A percentile compares a stretch with the other conserved stretches of the same genome.
Conservation (phyloP, 1,140 invertebrate species). For the Venturia canescens region DNA sequence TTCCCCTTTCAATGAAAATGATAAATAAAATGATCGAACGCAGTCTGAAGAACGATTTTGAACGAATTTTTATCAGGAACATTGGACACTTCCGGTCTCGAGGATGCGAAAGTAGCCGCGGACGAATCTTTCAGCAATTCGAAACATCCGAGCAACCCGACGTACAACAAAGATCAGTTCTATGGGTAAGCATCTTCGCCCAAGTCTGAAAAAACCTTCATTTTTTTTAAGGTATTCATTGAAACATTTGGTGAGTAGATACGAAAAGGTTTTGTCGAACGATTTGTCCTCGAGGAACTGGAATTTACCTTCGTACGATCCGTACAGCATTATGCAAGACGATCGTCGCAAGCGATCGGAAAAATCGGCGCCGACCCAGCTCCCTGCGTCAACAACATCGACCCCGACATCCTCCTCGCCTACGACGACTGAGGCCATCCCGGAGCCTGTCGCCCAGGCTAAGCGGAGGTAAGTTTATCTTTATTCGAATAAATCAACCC, state of each 20-base stretch:
- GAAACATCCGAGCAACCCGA: conserved; percentile 51
- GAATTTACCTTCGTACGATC: conserved; percentile 59
- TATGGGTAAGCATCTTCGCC: no score
- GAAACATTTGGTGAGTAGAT: conserved; percentile 52
- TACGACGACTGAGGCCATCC: conserved; percentile 36
- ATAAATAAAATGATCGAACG: not conserved
- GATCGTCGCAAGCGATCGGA: conserved; percentile 68
- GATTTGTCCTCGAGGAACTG: conserved; percentile 62
- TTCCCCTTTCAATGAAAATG: not conserved
- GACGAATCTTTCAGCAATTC: conserved; percentile 53
- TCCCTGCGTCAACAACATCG: conserved; percentile 47
- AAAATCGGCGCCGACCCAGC: conserved; percentile 40
- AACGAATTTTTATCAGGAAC: conserved; percentile 54
- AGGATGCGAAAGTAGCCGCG: conserved; percentile 59
- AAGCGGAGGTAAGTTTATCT: conserved; percentile 64
- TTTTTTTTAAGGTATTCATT: no score
- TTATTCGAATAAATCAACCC: not conserved
- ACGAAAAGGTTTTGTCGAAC: conserved; percentile 64
- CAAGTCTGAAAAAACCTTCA: not conserved
- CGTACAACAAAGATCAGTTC: conserved; percentile 57
- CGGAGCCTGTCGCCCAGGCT: conserved; percentile 52
- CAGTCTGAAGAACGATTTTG: conserved; percentile 18
- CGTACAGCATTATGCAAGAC: conserved; percentile 48
- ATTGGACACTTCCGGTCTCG: conserved; percentile 59
- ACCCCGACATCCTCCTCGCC: conserved; percentile 50